A percentile compares a stretch with the other conserved stretches of the same genome.
Conservation (phyloP, 2,113 vertebrate genomes). For the Gavia stellata region DNA sequence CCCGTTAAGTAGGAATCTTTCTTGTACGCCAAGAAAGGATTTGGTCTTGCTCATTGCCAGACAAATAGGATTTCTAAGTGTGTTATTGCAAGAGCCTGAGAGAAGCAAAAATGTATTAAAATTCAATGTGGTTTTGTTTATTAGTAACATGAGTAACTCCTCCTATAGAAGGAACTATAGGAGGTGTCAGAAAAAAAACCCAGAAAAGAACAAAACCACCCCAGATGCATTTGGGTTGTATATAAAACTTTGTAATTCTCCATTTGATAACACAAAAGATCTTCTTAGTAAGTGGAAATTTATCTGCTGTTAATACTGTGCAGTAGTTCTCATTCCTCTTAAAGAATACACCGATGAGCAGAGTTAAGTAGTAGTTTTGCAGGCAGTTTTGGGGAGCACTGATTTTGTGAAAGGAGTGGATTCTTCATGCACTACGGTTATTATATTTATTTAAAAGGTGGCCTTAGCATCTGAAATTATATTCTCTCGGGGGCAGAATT, state of each 20-base stretch:
- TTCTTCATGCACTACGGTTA: background rate
- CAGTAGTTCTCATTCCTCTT: background rate
- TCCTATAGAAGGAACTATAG: background rate
- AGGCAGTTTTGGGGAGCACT: background rate
- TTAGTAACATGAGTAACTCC: background rate
- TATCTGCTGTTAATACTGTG: background rate
- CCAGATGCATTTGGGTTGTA: background rate
- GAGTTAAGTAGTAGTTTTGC: background rate
- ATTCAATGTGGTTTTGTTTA: background rate
- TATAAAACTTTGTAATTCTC: background rate
- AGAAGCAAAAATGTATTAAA: background rate
- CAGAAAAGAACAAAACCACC: rapidly evolving
- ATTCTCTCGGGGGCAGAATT: background rate
- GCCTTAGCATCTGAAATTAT: background rate
- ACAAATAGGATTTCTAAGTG: background rate
- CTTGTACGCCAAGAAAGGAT: background rate
- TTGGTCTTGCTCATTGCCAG: background rate
- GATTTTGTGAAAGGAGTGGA: background rate
- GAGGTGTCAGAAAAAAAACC: background rate
- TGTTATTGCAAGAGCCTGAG: background rate
- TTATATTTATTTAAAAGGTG: background rate
- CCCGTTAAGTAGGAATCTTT: background rate
- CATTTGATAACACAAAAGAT: background rate
- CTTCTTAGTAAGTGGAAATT: background rate
- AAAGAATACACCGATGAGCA: background rate